phyloP scores from a whole-genome alignment of 2,888 invertebrate genomes.

The Cephalotes varians region DNA sequence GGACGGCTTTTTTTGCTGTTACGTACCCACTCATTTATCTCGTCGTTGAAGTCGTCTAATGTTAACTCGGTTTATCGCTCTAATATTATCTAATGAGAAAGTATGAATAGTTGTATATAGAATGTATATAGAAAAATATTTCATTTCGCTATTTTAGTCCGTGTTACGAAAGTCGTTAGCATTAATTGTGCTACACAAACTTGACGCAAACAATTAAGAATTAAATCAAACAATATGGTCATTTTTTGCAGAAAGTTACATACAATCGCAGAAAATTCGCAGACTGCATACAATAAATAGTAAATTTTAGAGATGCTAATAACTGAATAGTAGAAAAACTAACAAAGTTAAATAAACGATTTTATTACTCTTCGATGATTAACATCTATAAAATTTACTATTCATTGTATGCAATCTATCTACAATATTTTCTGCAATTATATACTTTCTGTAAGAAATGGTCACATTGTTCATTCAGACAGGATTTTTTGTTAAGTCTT shows the following conservation, averaged over 20 bases:
- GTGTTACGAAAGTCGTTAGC: background rate
- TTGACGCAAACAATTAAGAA: background rate
- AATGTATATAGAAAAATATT: background rate
- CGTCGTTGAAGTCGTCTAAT: slow-evolving; percentile 9
- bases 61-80: slow-evolving; percentile 17
- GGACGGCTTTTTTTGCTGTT: background rate
- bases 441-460: background rate
- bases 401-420: background rate
- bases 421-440: background rate
- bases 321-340: background rate
- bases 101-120: background rate
- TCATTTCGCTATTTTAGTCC: background rate
- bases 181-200: background rate
- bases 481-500: background rate
- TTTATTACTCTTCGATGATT: background rate
- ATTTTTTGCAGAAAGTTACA: background rate
- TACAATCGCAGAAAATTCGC: background rate
- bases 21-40: background rate
- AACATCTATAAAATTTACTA: background rate
- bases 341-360: too few species aligned
- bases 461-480: background rate
- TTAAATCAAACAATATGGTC: background rate
- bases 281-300: background rate
- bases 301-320: slow-evolving; percentile 16
- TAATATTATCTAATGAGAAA: slow-evolving; percentile 15